Evolutionary conservation across 2,113 vertebrate species (phyloP), one percentile per base, ranked within the genome.

Genomic region (Himantopus leucocephalus): DNA sequence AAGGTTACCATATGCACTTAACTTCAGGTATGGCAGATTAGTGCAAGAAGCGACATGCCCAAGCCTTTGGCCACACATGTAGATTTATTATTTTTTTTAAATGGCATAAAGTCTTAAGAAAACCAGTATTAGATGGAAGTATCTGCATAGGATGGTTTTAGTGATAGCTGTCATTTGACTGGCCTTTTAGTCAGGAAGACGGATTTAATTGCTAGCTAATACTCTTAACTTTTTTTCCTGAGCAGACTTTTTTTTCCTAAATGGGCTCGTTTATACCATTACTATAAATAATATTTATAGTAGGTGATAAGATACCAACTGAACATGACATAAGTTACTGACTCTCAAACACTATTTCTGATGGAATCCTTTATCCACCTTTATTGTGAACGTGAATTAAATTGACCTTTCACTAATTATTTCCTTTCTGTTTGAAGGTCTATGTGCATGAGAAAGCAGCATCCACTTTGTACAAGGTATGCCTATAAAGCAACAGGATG

Each of bases 371-470:
- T 73, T 8, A 75, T 35, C 45, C 9, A 39, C 32, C 63, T 56
- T n/a, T 23, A 26, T 0, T 22, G 17, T 24, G n/a, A 78, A 32
- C 0, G 0, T 5, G 5, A 91, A 79, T 47, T 53, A 45, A 82
- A 39, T 8, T 64, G 23, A 63, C 12, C 21, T 64, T 39, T 53
- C 60, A n/a, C 4, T 81, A 15, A 21, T 32, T 35, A 7, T 39
- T 81, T 89, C 10, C 22, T 37, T 83, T 79, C 45, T 70, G 21
- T 10, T 41, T 45, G 41, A 84, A 84, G 55, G 43, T 50, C 58
- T 59, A 0, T 5, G 47, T 18, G n/a, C 10, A 7, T 1, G 9
- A 59, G 47, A 26, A 58, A 66, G 59, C 17, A 35, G 41, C 15
- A 12, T 2, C 22, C 47, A 8, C 47, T 27, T 39, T 29, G 55